Evolutionary conservation across 2,113 vertebrate genomes (phyloP), one percentile per base, ranked within the genome.

Genomic region (Saimiri boliviensis): DNA sequence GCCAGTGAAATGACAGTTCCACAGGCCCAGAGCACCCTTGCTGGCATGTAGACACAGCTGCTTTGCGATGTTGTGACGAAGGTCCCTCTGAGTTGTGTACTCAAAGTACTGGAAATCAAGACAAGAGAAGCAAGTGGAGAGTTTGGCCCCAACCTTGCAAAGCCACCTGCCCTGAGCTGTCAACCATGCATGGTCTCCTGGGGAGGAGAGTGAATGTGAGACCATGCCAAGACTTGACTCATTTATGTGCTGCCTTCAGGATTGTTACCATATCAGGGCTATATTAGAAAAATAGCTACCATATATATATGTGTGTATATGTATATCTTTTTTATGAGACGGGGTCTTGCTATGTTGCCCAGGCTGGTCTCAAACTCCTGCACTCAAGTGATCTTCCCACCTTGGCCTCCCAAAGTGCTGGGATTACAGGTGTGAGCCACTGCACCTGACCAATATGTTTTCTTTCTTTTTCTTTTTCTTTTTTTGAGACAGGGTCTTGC

Each of bases 51-150:
- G 98, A 97, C 99, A 99, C 19, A 99, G 98, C 98, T 99, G 99
- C 97, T 99, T 99, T 5, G 98, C 99, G 4, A 99, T 99, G 97
- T 99, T 99, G 97, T 99, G 99, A 47, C 99, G 99, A 93, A 99
- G 98, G 97, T 99, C 99, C 68, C 98, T 98, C 92, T 99, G 99
- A 54, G 98, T 98, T 0, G 99, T 98, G 97, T 99, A 99, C 97
- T 99, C 99, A 30, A 99, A 99, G 90, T 99, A 99, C 99, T 99
- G 96, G 11, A 95, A 96, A 71, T 35, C 25, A 96, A 93, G 42
- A 96, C 0, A 63, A 74, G 9, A 47, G 79, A 0, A 0, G 74
- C 35, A 66, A 0, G 10, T 0, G 0, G 49, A 76, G 8, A 76
- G 42, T 68, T 52, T 40, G 3, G 27, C 49, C 3, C 5, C 52